A percentile compares a stretch with the other conserved stretches of the same genome.
These are phyloP conservation scores for Strix uralensis DNA, from an alignment of 2,113 vertebrate species.

Conservation along the genomic window DNA sequence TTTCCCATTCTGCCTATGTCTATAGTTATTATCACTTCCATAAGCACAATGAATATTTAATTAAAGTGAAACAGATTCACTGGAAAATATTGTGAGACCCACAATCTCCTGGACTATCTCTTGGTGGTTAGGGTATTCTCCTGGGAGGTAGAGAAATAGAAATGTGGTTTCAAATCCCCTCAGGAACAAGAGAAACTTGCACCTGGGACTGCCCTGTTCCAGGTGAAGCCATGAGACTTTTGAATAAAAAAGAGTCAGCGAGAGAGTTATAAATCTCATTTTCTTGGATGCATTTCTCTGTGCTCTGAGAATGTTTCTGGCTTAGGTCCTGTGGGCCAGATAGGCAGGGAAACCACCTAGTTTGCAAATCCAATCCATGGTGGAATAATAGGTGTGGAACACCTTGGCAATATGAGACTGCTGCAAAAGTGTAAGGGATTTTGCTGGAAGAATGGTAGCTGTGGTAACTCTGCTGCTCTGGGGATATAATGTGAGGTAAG, in stretches of 20 bases:
- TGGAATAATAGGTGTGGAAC: slow-evolving; percentile 21
- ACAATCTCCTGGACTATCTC: slow-evolving; percentile 44
- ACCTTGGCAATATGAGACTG: background rate
- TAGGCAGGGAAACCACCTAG: slow-evolving; percentile 48
- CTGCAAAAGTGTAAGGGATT: background rate
- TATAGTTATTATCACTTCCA: slow-evolving; percentile 4
- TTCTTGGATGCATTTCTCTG: slow-evolving; percentile 9
- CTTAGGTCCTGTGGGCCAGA: background rate
- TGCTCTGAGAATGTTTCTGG: slow-evolving; percentile 15
- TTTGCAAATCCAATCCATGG: background rate
- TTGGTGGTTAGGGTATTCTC: slow-evolving; percentile 55
- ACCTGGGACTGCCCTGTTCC: slow-evolving; percentile 33
- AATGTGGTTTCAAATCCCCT: slow-evolving; percentile 48
- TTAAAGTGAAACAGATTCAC: slow-evolving; percentile 30
- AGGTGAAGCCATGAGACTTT: slow-evolving; percentile 38
- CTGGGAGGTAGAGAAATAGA: slow-evolving; percentile 55
- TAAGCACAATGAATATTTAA: slow-evolving; percentile 51
- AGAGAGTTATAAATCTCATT: slow-evolving; percentile 37
- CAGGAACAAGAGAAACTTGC: slow-evolving; percentile 37
- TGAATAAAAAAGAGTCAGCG: background rate
- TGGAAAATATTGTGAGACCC: slow-evolving; percentile 37
- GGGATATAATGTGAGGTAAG: background rate
- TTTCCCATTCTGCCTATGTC: background rate
- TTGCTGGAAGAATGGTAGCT: background rate
- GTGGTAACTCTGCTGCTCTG: background rate